Conservation (phyloP, 2,888 invertebrate species). For the Macrophya alboannulata region DNA sequence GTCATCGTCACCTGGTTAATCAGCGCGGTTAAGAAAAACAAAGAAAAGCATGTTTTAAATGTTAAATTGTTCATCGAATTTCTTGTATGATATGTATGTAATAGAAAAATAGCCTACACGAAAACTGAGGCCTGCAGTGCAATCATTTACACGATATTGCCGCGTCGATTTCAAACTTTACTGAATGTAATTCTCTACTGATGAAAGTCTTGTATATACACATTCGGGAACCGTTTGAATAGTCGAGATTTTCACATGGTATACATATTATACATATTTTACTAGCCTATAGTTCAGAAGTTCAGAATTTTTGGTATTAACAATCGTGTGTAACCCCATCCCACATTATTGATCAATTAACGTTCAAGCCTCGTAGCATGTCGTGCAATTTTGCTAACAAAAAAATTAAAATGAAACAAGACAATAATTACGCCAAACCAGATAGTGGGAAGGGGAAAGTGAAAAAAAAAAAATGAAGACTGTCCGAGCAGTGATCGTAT, state of each 20-base stretch:
- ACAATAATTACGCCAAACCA: not conserved
- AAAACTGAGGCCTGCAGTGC: not conserved
- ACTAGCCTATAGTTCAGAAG: not conserved
- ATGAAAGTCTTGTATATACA: not conserved
- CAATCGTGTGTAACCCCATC: constrained; percentile 3
- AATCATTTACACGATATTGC: not conserved
- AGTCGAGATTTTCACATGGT: not conserved
- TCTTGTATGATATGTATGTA: not conserved
- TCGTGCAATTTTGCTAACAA: not conserved
- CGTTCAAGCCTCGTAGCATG: constrained; percentile 50
- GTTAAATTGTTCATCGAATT: not conserved
- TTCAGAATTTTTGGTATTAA: not conserved
- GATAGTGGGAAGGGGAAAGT: not conserved
- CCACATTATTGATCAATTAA: constrained; percentile 35
- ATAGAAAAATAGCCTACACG: not conserved
- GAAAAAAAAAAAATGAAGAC: not conserved
- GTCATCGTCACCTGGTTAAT: not conserved
- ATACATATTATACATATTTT: not conserved
- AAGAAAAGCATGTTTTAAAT: not conserved
- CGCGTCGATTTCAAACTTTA: not conserved
- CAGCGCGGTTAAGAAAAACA: not conserved
- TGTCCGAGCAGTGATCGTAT: not conserved
- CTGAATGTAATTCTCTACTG: not conserved
- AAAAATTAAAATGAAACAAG: not conserved
- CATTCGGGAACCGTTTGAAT: not conserved